A percentile compares a stretch with the other conserved stretches of the same genome.
Evolutionary conservation across 2,888 invertebrate genomes (phyloP).

Genomic region (Lymantria monacha): DNA sequence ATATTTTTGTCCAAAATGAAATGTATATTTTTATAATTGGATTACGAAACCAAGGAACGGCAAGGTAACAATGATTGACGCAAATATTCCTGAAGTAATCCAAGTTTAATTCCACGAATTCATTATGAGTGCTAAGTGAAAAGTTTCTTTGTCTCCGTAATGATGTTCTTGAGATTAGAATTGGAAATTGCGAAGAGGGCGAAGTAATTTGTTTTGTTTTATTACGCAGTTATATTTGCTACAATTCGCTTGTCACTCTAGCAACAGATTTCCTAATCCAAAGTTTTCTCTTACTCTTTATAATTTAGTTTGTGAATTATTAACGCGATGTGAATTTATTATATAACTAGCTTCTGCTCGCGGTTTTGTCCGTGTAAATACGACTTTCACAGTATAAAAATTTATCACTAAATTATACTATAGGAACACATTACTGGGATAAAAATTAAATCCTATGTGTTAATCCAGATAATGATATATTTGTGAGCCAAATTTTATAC

Average conservation of each 20-base stretch:
- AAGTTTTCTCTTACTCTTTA: constrained; percentile 15
- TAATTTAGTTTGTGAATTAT: constrained; percentile 21
- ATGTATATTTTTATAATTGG: not conserved
- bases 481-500: too few relatives aligned
- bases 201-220: constrained; percentile 44
- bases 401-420: too few relatives aligned
- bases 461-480: too few relatives aligned
- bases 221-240: constrained; percentile 28
- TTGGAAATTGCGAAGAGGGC: constrained; percentile 42
- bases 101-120: constrained; percentile 40
- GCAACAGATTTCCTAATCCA: constrained; percentile 16
- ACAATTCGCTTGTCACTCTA: constrained; percentile 23
- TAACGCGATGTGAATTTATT: constrained; percentile 4
- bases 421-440: too few relatives aligned
- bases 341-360: too few relatives aligned
- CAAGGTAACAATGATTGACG: constrained; percentile 33
- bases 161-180: constrained; percentile 47
- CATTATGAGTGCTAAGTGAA: constrained; percentile 50
- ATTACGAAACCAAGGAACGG: not conserved
- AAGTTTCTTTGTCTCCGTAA: constrained; percentile 51
- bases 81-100: constrained; percentile 28
- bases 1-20: too few relatives aligned
- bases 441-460: too few relatives aligned
- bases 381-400: too few relatives aligned
- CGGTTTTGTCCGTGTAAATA: too few relatives aligned